Percentiles rank a stretch among this genome's conserved stretches.
phyloP scores from a whole-genome alignment of 2,113 vertebrate genomes.

The Plestiodon gilberti region DNA sequence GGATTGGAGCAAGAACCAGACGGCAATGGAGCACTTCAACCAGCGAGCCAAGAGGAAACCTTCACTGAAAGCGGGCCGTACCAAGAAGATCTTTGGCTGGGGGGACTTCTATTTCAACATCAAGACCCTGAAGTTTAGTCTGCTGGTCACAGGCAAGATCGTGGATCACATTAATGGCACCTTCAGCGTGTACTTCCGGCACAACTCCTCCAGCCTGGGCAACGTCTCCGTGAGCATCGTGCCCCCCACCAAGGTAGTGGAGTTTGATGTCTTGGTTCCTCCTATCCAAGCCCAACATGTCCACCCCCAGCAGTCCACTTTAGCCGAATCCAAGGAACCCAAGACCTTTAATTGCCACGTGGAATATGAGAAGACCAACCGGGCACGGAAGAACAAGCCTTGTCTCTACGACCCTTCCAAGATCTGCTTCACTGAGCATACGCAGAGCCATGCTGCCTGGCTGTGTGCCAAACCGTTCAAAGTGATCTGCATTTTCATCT shows the following conservation, averaged over 20 bases:
- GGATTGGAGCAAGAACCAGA: constrained; percentile 83
- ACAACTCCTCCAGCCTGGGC: constrained; percentile 95
- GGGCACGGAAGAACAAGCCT: constrained; percentile 92
- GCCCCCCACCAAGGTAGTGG: constrained; percentile 90
- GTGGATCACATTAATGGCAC: constrained; percentile 98
- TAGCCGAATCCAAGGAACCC: constrained; percentile 84
- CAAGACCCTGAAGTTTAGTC: constrained; percentile 91
- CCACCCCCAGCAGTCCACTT: constrained; percentile 82
- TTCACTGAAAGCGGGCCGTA: constrained; percentile 84
- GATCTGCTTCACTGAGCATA: constrained; percentile 96
- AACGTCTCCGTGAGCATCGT: constrained; percentile 95
- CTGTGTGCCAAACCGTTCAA: constrained; percentile 98
- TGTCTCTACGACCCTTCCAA: constrained; percentile 95
- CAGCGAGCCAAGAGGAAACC: constrained; percentile 89
- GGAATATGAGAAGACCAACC: constrained; percentile 96
- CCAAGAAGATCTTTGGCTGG: constrained; percentile 98
- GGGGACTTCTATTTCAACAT: constrained; percentile 98
- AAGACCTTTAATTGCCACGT: constrained; percentile 95
- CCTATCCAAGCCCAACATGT: constrained; percentile 38
- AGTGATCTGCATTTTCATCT: constrained; percentile 99
- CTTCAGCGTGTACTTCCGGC: constrained; percentile 96
- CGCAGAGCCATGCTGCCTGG: constrained; percentile 95
- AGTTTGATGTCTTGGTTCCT: constrained; percentile 86
- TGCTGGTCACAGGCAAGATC: constrained; percentile 91
- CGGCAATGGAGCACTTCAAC: constrained; percentile 75